Evolutionary conservation across 2,797 vertebrate species (phyloP), one percentile per base, ranked within the genome.

Genomic region (Pipistrellus pygmaeus): DNA sequence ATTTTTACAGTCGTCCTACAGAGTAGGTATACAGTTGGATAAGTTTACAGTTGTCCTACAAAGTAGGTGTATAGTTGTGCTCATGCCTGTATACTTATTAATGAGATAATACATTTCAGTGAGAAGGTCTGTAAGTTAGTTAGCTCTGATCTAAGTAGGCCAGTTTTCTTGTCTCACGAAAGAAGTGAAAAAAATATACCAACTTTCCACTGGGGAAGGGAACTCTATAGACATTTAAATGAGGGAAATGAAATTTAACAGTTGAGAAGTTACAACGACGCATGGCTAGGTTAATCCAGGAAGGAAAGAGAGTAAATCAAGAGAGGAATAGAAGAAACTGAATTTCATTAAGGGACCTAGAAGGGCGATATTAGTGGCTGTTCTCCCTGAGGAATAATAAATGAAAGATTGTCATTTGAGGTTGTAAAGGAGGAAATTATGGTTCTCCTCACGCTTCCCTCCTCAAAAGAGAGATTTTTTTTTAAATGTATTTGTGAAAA

Each of bases 321-420:
- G 95, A 97, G 88, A 92, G 96, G 97, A 97, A 97, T 82, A 82
- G 88, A 60, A 97, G 96, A 97, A 96, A 44, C 60, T 72, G 69
- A 96, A 94, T 97, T 96, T 97, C 96, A 95, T 96, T 97, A 97
- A 97, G 89, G 91, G 88, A 44, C 76, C 90, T 93, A 84, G n/a
- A 83, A 81, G 35, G 68, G 86, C 93, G 78, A 87, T 83, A 85
- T 93, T 85, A 92, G 89, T 66, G 48, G 73, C 53, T 83, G 71
- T 91, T 96, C 71, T 95, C 94, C 30, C 0, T 30, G 91, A 92
- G 91, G 78, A 89, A 64, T 93, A 95, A 95, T 96, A 93, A 97
- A 27, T 94, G 82, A 94, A 72, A 69, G 27, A 57, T 91, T 78
- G 53, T 66, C 86, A 82, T 38, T 55, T 78, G 80, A 1, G 55